phyloP scores from a whole-genome alignment of 2,797 vertebrate genomes.

The Catamblyrhynchus diadema region DNA sequence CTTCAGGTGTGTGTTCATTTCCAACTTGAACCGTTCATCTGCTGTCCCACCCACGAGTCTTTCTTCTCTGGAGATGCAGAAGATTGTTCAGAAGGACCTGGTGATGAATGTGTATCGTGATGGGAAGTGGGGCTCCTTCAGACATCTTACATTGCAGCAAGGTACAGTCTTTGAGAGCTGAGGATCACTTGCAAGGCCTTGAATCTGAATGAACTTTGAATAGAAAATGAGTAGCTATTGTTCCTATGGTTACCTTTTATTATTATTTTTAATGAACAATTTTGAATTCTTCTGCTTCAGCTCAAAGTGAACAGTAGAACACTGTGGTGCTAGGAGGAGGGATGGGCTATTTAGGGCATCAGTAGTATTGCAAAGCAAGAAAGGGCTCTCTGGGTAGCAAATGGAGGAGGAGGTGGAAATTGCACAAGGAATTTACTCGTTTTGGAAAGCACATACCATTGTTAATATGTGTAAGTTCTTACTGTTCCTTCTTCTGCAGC shows the following conservation, averaged over 20 bases:
- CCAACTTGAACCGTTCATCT: slow-evolving; percentile 80
- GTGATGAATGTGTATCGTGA: slow-evolving; percentile 91
- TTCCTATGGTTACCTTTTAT: not conserved
- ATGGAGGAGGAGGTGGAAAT: not conserved
- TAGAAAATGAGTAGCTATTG: not conserved
- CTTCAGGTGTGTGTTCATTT: slow-evolving; percentile 88
- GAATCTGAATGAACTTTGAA: not conserved
- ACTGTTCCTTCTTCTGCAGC: slow-evolving; percentile 63
- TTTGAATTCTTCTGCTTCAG: not conserved
- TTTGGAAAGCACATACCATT: not conserved
- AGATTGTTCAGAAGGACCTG: slow-evolving; percentile 79
- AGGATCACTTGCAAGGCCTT: not conserved
- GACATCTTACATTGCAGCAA: slow-evolving; percentile 81
- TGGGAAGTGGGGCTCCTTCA: slow-evolving; percentile 90
- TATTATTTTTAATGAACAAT: not conserved
- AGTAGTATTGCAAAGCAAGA: not conserved
- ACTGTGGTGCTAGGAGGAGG: not conserved
- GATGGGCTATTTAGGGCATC: not conserved
- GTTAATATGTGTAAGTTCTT: not conserved
- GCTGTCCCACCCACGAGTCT: slow-evolving; percentile 62
- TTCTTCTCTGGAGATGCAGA: slow-evolving; percentile 75
- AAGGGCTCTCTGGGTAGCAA: not conserved
- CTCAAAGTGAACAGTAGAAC: not conserved
- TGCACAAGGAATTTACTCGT: not conserved
- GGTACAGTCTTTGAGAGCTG: slow-evolving; percentile 63